Evolutionary conservation across 1,140 invertebrate species (phyloP).

Genomic region (Danaus melanippus): DNA sequence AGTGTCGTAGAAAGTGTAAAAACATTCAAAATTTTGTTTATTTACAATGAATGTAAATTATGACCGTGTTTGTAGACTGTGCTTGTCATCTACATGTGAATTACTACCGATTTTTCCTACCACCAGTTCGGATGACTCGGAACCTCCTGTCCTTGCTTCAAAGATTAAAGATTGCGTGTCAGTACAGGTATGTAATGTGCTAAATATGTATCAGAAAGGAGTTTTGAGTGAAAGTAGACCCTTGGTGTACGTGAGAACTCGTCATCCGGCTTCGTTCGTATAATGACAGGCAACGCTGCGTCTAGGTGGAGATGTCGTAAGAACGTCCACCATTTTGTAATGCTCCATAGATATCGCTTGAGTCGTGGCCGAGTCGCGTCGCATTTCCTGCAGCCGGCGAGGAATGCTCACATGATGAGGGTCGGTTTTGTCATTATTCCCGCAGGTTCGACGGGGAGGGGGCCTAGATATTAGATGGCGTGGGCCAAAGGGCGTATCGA

Average conservation of each 20-base stretch:
- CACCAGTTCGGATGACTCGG: conserved; percentile 72
- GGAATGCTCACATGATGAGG: conserved; percentile 56
- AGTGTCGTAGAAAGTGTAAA: conserved; percentile 44
- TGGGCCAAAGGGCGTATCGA: conserved; percentile 65
- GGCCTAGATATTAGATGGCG: conserved; percentile 50
- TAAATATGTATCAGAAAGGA: conserved; percentile 40
- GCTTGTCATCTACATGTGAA: conserved; percentile 73
- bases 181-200: conserved; percentile 72
- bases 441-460: conserved; percentile 55
- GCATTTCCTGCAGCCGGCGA: conserved; percentile 60
- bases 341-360: conserved; percentile 66
- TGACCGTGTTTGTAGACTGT: conserved; percentile 75
- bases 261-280: conserved; percentile 65
- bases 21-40: conserved; percentile 51
- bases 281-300: conserved; percentile 63
- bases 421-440: conserved; percentile 62
- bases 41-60: conserved; percentile 70
- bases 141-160: conserved; percentile 68
- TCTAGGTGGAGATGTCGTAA: conserved; percentile 72
- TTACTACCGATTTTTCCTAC: conserved; percentile 71
- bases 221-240: conserved; percentile 69
- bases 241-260: conserved; percentile 66
- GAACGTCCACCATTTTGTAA: conserved; percentile 73
- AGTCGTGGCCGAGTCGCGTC: conserved; percentile 62
- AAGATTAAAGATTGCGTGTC: conserved; percentile 76